Evolutionary conservation across 2,113 vertebrate genomes (phyloP), one percentile per base, ranked within the genome.

Genomic region (Sturnira hondurensis): DNA sequence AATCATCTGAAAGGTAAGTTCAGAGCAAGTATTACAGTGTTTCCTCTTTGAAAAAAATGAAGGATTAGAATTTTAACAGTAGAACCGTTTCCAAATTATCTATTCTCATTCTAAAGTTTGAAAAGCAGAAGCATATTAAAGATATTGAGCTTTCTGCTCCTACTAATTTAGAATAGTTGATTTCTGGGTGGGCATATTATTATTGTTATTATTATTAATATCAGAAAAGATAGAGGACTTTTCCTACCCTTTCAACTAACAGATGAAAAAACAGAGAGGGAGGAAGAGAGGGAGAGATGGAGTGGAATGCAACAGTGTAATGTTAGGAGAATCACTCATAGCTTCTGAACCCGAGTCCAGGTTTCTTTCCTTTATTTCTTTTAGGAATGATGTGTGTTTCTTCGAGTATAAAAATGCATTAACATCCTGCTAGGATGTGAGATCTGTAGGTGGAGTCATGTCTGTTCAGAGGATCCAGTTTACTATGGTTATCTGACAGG

Each of bases 21-120:
- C 71, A 89, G 43, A 52, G 54, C 87, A 97, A 63, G 41, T 88
- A 41, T 0, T 95, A 95, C 22, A 76, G 26, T 33, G 17, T 96
- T 22, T 0, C 0, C 94, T 41, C 80, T 89, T 96, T 76, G 97
- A 95, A 52, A 65, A 83, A 83, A 93, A 78, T 68, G 47, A 36
- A 77, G 19, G 10, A 14, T 76, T 97, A 68, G 26, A 77, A 94
- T 97, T 97, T 97, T 95, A 85, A 83, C 67, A 83, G 19, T 83
- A 15, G 38, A 74, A 16, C 33, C 16, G 11, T 82, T 89, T 94
- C 89, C 83, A 83, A 78, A 87, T 81, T 24, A 90, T 36, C 16
- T 74, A 4, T 31, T 28, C 54, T 93, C 36, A 31, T 92, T 47
- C 12, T 41, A 45, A 76, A 76, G 28, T 67, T 52, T 86, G 58